phyloP scores from a whole-genome alignment of 2,797 vertebrate species.

The Octomys mimax region DNA sequence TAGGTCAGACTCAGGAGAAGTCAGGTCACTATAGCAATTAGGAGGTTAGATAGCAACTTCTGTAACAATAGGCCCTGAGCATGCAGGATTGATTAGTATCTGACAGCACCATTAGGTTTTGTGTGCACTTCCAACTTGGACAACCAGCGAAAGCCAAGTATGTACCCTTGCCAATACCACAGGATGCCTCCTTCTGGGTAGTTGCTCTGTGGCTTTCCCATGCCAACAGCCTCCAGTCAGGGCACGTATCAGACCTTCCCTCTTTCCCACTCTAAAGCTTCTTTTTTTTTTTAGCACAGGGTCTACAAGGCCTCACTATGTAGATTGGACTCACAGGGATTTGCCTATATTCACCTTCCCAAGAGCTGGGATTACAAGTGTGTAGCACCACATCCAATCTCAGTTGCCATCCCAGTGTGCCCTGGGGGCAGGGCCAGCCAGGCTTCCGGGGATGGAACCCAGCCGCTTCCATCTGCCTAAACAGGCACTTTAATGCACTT shows the following conservation, averaged over 20 bases:
- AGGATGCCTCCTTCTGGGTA: background rate
- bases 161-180: background rate
- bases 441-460: too few relatives aligned
- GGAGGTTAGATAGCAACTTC: background rate
- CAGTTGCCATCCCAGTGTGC: too few relatives aligned
- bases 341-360: too few relatives aligned
- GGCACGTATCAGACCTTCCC: background rate
- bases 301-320: too few relatives aligned
- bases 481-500: too few relatives aligned
- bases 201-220: accelerated
- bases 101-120: background rate
- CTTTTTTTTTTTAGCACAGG: background rate
- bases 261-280: background rate
- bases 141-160: background rate
- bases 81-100: background rate
- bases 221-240: background rate
- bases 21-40: background rate
- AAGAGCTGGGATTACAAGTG: too few relatives aligned
- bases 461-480: too few relatives aligned
- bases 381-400: too few relatives aligned
- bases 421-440: too few relatives aligned
- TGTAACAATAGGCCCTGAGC: background rate
- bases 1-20: background rate
- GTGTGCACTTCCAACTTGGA: background rate
- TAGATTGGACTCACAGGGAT: too few relatives aligned